Conservation (phyloP, 2,113 vertebrate species). For the Isichthys henryi region DNA sequence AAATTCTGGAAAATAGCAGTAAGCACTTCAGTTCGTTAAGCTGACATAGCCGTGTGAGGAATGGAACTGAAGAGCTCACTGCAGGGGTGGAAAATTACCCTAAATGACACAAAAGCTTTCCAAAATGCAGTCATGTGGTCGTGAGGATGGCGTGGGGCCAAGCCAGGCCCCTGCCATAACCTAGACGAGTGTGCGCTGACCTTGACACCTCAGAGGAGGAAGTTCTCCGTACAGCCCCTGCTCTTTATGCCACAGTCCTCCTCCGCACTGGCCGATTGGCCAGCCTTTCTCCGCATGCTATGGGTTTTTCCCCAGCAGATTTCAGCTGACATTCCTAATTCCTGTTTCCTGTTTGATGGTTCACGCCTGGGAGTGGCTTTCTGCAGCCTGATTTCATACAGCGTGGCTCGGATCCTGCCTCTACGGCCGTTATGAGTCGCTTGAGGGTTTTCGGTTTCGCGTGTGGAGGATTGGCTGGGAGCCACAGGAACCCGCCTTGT, state of each 20-base stretch:
- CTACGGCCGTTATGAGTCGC: background rate
- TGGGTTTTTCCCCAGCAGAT: background rate
- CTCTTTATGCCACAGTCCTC: background rate
- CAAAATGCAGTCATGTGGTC: background rate
- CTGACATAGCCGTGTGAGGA: background rate
- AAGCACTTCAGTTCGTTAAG: background rate
- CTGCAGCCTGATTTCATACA: background rate
- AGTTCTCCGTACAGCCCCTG: background rate
- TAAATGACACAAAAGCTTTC: background rate
- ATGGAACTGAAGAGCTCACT: background rate
- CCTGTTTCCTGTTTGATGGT: slow-evolving; percentile 38
- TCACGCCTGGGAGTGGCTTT: background rate
- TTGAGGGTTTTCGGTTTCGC: background rate
- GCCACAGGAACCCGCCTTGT: background rate
- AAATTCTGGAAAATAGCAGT: background rate
- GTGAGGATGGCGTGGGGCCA: background rate
- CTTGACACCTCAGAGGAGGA: background rate
- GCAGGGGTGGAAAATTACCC: background rate
- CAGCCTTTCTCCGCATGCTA: background rate
- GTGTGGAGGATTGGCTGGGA: background rate
- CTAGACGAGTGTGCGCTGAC: background rate
- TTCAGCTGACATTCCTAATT: slow-evolving; percentile 32
- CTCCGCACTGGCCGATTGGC: background rate
- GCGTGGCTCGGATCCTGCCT: background rate
- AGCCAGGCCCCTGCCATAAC: background rate